phyloP scores from a whole-genome alignment of 1,140 invertebrate species.

The Drosophila saltans region DNA sequence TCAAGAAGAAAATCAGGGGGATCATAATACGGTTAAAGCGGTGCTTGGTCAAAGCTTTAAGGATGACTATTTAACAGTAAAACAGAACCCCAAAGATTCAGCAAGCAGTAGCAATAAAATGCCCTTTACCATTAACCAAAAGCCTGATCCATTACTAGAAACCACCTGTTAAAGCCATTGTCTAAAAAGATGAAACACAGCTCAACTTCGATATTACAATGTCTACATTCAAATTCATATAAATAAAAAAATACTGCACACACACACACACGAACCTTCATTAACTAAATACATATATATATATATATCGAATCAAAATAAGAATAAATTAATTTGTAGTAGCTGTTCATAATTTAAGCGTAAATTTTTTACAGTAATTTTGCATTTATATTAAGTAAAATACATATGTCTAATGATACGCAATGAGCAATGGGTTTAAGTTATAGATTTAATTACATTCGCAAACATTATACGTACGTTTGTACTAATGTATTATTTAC shows the following conservation, averaged over 20 bases:
- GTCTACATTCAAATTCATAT: slow-evolving; percentile 51
- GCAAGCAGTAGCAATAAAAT: slow-evolving; percentile 47
- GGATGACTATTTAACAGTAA: slow-evolving; percentile 23
- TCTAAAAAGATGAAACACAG: slow-evolving; percentile 37
- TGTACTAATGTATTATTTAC: slow-evolving; percentile 68
- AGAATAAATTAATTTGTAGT: slow-evolving; percentile 53
- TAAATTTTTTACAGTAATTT: slow-evolving; percentile 69
- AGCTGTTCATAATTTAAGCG: slow-evolving; percentile 56
- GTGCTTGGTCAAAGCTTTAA: slow-evolving; percentile 32
- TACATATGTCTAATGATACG: slow-evolving; percentile 53
- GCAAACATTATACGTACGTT: slow-evolving; percentile 54
- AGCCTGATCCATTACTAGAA: slow-evolving; percentile 70
- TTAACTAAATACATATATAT: slow-evolving; percentile 43
- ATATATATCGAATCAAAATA: slow-evolving; percentile 67
- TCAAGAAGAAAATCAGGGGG: slow-evolving; percentile 19
- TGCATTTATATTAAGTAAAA: slow-evolving; percentile 72
- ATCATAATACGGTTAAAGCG: slow-evolving; percentile 29
- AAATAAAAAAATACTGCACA: slow-evolving; percentile 28
- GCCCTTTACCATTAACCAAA: slow-evolving; percentile 49
- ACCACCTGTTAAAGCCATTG: slow-evolving; percentile 74
- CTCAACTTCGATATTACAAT: slow-evolving; percentile 51
- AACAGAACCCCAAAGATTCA: slow-evolving; percentile 48
- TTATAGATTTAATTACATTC: slow-evolving; percentile 66
- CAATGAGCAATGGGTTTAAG: slow-evolving; percentile 52
- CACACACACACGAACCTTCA: slow-evolving; percentile 28